phyloP scores from a whole-genome alignment of 2,113 vertebrate genomes.

The Antechinus flavipes region DNA sequence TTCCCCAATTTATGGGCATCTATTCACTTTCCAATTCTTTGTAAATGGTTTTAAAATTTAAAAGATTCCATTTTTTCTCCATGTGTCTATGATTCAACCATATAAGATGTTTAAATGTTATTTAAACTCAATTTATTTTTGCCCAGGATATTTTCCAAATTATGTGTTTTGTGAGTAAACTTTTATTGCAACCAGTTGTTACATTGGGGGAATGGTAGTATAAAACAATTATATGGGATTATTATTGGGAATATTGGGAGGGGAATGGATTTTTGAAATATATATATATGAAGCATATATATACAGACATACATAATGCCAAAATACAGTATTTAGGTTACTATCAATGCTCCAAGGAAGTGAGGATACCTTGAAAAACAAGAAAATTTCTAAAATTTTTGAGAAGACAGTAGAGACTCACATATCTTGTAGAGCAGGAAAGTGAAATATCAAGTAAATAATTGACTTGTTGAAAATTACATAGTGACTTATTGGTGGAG shows the following conservation, averaged over 20 bases:
- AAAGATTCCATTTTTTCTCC: not conserved
- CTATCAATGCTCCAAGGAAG: not conserved
- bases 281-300: not conserved
- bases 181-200: not conserved
- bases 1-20: no score
- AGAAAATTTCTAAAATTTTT: not conserved
- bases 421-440: not conserved
- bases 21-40: no score
- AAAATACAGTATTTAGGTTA: not conserved
- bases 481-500: not conserved
- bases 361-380: not conserved
- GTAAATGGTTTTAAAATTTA: not conserved
- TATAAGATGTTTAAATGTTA: not conserved
- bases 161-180: not conserved
- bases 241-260: not conserved
- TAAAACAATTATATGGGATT: not conserved
- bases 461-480: not conserved
- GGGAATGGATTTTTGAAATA: not conserved
- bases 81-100: not conserved
- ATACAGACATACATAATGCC: not conserved
- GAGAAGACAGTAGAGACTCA: not conserved
- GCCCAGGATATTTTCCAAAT: fast-evolving
- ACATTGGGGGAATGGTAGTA: no score
- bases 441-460: not conserved
- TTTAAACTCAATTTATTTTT: no score